Percentiles rank a stretch among this genome's conserved stretches.
Conservation (phyloP, 2,797 vertebrate genomes). For the Catamblyrhynchus diadema region DNA sequence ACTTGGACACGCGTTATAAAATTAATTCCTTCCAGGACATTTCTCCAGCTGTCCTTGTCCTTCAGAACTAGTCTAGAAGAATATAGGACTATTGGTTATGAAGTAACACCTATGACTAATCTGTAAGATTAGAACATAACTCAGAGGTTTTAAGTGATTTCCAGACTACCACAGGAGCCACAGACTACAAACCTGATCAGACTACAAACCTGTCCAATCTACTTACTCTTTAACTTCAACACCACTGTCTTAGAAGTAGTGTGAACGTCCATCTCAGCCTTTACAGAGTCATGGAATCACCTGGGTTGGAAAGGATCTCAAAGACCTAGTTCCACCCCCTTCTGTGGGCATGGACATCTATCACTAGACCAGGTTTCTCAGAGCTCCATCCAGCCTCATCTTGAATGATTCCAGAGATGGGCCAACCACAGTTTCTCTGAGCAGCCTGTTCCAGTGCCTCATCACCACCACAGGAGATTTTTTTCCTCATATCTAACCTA, state of each 20-base stretch:
- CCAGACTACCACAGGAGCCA: neutral
- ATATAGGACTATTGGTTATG: neutral
- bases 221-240: neutral
- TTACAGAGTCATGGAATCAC: neutral
- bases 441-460: neutral
- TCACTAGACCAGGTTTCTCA: neutral
- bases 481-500: neutral
- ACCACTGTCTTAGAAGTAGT: neutral
- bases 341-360: neutral
- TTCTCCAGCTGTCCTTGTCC: neutral
- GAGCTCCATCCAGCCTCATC: neutral
- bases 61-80: neutral
- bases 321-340: neutral
- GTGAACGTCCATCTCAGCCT: neutral
- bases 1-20: neutral
- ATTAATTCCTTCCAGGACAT: neutral
- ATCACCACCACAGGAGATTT: neutral
- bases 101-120: neutral
- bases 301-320: neutral
- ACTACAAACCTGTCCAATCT: neutral
- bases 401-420: neutral
- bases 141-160: neutral
- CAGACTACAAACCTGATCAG: fast-evolving
- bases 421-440: neutral
- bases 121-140: neutral